A percentile compares a stretch with the other conserved stretches of the same genome.
phyloP scores from a whole-genome alignment of 2,113 vertebrate genomes.

The Sphyrna mokarran region DNA sequence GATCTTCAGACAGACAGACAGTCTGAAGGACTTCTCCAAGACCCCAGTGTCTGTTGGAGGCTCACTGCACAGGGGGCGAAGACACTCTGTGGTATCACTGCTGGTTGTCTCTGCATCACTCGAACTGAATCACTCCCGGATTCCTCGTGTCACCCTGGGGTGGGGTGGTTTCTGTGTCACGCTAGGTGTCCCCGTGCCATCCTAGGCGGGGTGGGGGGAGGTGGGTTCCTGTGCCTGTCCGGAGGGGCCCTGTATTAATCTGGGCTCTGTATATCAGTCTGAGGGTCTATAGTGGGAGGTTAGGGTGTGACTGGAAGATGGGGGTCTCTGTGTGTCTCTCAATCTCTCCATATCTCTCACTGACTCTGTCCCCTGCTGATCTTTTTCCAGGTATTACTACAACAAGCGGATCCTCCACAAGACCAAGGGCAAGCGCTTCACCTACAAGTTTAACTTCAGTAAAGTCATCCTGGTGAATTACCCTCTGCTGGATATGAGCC shows the following conservation, averaged over 20 bases:
- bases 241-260: background rate
- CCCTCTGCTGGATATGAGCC: conserved; percentile 77
- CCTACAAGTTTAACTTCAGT: conserved; percentile 93
- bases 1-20: background rate
- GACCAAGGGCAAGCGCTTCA: conserved; percentile 88
- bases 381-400: conserved; percentile 75
- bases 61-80: too few relatives aligned
- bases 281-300: background rate
- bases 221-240: background rate
- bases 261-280: background rate
- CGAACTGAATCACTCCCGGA: background rate
- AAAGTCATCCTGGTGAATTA: conserved; percentile 86
- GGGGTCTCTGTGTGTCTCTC: background rate
- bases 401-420: conserved; percentile 92
- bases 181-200: background rate
- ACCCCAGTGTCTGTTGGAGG: too few relatives aligned
- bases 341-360: conserved; percentile 43
- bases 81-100: background rate
- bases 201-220: background rate
- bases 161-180: conserved; percentile 7
- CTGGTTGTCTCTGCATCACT: background rate
- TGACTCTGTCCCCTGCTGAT: conserved; percentile 37
- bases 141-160: background rate
- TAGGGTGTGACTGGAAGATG: background rate
- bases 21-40: too few relatives aligned